Conservation (phyloP, 1,140 invertebrate species). For the Drosophila kurseongensis region DNA sequence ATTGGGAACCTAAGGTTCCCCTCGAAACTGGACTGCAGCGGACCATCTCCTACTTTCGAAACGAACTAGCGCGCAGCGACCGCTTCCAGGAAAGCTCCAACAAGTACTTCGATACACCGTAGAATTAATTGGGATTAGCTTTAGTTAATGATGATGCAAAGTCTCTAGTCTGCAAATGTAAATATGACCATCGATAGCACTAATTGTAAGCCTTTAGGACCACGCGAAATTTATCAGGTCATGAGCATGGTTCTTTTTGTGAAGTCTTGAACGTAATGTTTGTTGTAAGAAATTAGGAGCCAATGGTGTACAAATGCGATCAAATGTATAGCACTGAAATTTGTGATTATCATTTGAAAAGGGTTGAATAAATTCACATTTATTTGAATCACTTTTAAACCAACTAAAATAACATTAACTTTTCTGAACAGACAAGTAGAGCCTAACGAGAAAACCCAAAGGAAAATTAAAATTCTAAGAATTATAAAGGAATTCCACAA, state of each 20-base stretch:
- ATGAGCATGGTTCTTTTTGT: conserved; percentile 18
- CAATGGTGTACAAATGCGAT: conserved; percentile 14
- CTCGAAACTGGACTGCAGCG: conserved; percentile 93
- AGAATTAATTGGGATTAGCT: conserved; percentile 30
- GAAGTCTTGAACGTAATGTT: neutral
- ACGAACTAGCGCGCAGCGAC: conserved; percentile 90
- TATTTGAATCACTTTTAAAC: neutral
- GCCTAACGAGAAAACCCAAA: neutral
- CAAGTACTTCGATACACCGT: conserved; percentile 77
- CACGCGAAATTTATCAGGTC: neutral
- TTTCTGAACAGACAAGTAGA: neutral
- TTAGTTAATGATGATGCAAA: conserved; percentile 51
- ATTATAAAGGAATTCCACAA: neutral
- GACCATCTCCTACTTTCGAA: conserved; percentile 96
- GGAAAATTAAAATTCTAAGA: neutral
- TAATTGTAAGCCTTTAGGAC: conserved; percentile 50
- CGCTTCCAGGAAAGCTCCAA: conserved; percentile 77
- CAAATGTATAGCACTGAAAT: conserved; percentile 13
- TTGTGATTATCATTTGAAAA: neutral
- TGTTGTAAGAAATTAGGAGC: neutral
- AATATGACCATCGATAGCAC: conserved; percentile 79
- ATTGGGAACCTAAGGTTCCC: conserved; percentile 97
- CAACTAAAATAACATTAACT: neutral
- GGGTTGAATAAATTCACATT: neutral
- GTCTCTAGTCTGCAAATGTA: conserved; percentile 80